A percentile compares a stretch with the other conserved stretches of the same genome.
phyloP scores from a whole-genome alignment of 2,113 vertebrate species.

The Pelecanus crispus region DNA sequence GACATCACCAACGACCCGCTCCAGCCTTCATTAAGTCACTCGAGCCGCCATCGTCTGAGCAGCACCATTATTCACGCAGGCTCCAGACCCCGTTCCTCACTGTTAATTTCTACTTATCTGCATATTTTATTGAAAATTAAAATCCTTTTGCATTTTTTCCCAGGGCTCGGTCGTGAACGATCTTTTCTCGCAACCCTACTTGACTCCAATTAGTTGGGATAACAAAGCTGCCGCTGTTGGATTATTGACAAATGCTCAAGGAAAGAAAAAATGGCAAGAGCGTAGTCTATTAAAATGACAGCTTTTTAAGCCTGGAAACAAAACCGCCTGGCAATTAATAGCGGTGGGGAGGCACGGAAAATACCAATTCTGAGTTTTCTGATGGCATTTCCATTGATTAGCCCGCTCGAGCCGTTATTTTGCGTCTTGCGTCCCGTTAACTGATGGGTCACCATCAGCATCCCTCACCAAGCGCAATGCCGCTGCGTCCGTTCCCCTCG shows the following conservation, averaged over 20 bases:
- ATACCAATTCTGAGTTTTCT: neutral
- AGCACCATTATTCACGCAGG: neutral
- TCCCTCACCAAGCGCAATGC: fast-evolving
- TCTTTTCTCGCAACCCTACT: conserved; percentile 28
- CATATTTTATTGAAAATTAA: conserved; percentile 45
- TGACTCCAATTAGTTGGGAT: conserved; percentile 57
- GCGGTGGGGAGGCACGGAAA: neutral
- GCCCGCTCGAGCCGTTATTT: neutral
- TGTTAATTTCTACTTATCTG: conserved; percentile 4
- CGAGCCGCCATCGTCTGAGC: neutral
- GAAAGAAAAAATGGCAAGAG: neutral
- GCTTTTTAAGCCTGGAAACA: neutral
- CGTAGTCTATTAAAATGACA: neutral
- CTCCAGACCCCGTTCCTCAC: neutral
- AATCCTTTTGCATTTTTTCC: conserved; percentile 12
- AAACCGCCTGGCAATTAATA: neutral
- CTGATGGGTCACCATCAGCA: neutral
- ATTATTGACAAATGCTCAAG: conserved; percentile 33
- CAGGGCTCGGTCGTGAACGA: neutral
- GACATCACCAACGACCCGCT: neutral
- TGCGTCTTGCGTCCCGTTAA: neutral
- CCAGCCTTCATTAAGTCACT: neutral
- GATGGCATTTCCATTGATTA: neutral
- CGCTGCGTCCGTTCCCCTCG: neutral
- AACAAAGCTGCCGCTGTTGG: conserved; percentile 38